Evolutionary conservation across 1,140 invertebrate genomes (phyloP), one percentile per base, ranked within the genome.

Genomic region (Helicoverpa zea): DNA sequence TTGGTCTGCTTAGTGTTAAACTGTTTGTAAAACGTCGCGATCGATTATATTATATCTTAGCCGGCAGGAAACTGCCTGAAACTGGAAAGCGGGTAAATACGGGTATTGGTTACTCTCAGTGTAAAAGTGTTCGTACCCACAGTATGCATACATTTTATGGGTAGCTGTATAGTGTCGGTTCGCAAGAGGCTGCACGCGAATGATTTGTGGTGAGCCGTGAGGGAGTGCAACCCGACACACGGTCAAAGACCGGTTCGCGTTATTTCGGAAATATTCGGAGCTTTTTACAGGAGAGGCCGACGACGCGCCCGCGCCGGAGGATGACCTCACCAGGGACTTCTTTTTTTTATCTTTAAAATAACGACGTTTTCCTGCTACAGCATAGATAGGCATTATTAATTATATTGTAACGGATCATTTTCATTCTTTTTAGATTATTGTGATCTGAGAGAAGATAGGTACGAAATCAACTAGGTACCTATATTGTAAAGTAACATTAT

Each of bases 161-260:
- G 18, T 70, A 58, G 51, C 16, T 73, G 14, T 56, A 51, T 73
- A 52, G 18, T 56, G 1, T 61, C 4, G 35, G 79, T 81, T 64
- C 51, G 79, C 61, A 61, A 78, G 76, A 87, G 84, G 87, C 85
- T 89, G 86, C 88, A 87, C 82, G 79, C 79, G 85, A 89, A 87
- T 90, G 86, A 90, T 90, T 89, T 90, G 90, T 86, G 86, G 84
- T 81, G 70, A 84, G 68, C 84, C 83, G 79, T 84, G 80, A 83
- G 81, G 76, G 86, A 85, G 82, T 89, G 89, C 87, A 91, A 86
- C 85, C 84, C 86, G 89, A 88, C 85, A 86, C 84, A 80, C 89
- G 89, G 92, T 92, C 91, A 93, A 92, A 91, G 91, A 94, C 92
- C 92, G 92, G 91, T 94, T 92, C 89, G 88, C 75, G 82, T 84